Conservation (phyloP, 1,140 invertebrate genomes). For the Danaus plexippus region DNA sequence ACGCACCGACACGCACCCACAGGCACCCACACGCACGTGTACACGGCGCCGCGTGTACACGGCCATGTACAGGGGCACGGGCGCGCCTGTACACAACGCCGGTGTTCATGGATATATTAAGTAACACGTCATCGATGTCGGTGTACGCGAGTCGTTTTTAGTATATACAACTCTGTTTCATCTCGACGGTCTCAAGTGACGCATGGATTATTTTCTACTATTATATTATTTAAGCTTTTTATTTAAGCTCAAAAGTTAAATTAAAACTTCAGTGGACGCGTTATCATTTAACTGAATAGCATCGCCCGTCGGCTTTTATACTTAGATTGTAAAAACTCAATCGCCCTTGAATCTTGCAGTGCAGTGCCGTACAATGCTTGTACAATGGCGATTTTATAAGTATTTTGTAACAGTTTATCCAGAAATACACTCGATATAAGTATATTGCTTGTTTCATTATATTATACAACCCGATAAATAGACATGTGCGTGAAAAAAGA, state of each 20-base stretch:
- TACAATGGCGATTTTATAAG: slow-evolving; percentile 48
- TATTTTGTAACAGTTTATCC: slow-evolving; percentile 70
- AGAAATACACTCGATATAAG: slow-evolving; percentile 71
- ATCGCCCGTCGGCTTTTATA: slow-evolving; percentile 53
- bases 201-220: slow-evolving; percentile 23
- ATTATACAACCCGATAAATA: too few relatives aligned
- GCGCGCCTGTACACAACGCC: too few relatives aligned
- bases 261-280: slow-evolving; percentile 48
- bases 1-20: slow-evolving; percentile 21
- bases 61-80: too few relatives aligned
- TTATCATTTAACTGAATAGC: slow-evolving; percentile 28
- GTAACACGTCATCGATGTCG: too few relatives aligned
- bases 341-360: slow-evolving; percentile 40
- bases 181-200: slow-evolving; percentile 3
- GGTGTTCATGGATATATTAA: too few relatives aligned
- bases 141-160: too few relatives aligned
- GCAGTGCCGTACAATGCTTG: slow-evolving; percentile 46
- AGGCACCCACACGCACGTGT: too few relatives aligned
- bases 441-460: slow-evolving; percentile 61
- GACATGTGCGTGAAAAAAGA: too few relatives aligned
- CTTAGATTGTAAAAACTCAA: slow-evolving; percentile 48
- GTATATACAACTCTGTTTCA: slow-evolving; percentile 1
- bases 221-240: slow-evolving; percentile 7
- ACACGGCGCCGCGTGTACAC: too few relatives aligned
- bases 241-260: slow-evolving; percentile 41